Conservation (phyloP, 2,797 vertebrate genomes). For the Molossus alvarezi region DNA sequence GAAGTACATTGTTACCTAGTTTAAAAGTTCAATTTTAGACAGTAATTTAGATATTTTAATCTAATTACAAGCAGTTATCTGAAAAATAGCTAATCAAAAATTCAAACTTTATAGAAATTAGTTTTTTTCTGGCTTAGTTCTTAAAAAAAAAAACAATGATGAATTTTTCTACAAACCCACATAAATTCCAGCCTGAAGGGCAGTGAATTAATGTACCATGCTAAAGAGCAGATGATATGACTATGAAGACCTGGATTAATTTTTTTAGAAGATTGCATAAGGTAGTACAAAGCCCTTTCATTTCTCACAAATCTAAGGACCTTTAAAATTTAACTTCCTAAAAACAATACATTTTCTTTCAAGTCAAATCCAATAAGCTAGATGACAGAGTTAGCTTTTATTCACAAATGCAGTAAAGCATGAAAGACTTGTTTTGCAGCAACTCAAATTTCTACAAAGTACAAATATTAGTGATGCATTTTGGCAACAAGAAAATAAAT, state of each 20-base stretch:
- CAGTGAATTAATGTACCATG: conserved; percentile 38
- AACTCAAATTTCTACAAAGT: conserved; percentile 58
- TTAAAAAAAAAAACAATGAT: conserved; percentile 32
- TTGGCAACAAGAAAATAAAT: conserved; percentile 41
- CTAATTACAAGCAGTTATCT: conserved; percentile 56
- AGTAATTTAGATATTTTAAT: conserved; percentile 60
- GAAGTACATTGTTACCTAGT: conserved; percentile 42
- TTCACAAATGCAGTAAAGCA: conserved; percentile 73
- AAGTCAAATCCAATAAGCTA: conserved; percentile 47
- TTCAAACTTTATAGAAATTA: conserved; percentile 79
- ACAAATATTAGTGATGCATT: neutral
- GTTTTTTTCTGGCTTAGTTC: conserved; percentile 78
- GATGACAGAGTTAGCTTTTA: conserved; percentile 78
- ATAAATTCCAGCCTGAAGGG: conserved; percentile 76
- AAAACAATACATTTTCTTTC: conserved; percentile 58
- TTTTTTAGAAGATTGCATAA: conserved; percentile 30
- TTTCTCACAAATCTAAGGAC: conserved; percentile 66
- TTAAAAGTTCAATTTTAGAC: conserved; percentile 49
- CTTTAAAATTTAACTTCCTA: conserved; percentile 64
- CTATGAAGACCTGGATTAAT: conserved; percentile 68
- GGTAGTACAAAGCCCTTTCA: conserved; percentile 48
- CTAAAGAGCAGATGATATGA: conserved; percentile 77
- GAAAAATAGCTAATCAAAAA: conserved; percentile 37
- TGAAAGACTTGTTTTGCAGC: conserved; percentile 29
- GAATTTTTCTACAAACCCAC: conserved; percentile 64